Conservation (phyloP, 2,888 invertebrate species). For the Trachelus iudaicus region DNA sequence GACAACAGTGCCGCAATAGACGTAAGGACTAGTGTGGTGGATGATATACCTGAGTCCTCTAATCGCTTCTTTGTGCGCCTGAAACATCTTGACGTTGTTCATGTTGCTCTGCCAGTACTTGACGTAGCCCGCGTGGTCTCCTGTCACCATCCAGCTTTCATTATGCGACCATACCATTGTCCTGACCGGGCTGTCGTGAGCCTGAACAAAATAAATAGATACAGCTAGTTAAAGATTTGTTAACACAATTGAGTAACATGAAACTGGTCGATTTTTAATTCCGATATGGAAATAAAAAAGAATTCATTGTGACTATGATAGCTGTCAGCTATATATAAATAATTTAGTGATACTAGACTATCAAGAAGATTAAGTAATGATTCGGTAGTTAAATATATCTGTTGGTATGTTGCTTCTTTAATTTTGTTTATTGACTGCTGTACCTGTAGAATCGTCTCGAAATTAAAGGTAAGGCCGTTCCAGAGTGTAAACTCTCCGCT, state of each 20-base stretch:
- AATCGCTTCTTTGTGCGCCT: slow-evolving; percentile 99
- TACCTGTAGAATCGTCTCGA: slow-evolving; percentile 99
- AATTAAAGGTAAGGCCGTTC: slow-evolving; percentile 99
- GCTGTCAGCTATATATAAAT: too few relatives aligned
- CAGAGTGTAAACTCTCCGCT: slow-evolving; percentile 99
- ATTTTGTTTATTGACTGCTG: slow-evolving; percentile 9
- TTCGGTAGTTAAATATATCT: background rate
- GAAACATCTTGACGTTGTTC: slow-evolving; percentile 99
- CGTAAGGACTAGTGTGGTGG: slow-evolving; percentile 63
- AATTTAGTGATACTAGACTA: background rate
- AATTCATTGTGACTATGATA: background rate
- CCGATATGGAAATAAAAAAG: background rate
- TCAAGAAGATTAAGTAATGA: background rate
- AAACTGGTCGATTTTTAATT: background rate
- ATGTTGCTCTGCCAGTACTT: slow-evolving; percentile 99
- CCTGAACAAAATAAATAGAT: slow-evolving; percentile 70
- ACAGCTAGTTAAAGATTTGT: background rate
- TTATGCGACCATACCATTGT: slow-evolving; percentile 99
- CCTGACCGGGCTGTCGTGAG: slow-evolving; percentile 99
- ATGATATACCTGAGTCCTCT: slow-evolving; percentile 92
- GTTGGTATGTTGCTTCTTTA: background rate
- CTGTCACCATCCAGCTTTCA: slow-evolving; percentile 99
- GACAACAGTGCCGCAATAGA: slow-evolving; percentile 57
- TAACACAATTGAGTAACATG: background rate
- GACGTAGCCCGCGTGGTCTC: slow-evolving; percentile 97